phyloP scores from a whole-genome alignment of 1,140 invertebrate species.

The Diploscapter pachys region DNA sequence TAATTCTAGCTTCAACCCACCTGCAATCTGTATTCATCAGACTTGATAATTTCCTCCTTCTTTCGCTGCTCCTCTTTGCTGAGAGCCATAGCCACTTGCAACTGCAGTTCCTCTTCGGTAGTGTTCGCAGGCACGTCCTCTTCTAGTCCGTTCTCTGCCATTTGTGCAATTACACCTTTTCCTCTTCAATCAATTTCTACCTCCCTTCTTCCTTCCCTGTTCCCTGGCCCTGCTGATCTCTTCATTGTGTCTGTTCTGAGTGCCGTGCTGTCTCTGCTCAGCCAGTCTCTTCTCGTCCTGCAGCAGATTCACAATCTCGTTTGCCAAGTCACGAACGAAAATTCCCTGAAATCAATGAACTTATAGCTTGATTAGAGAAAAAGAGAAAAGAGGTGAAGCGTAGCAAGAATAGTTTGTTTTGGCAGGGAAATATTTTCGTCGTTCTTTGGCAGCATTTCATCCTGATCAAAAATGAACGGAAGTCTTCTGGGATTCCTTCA shows the following conservation, averaged over 20 bases:
- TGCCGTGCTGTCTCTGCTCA: conserved; percentile 83
- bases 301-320: conserved; percentile 86
- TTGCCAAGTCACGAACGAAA: conserved; percentile 96
- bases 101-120: conserved; percentile 93
- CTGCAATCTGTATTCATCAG: conserved; percentile 77
- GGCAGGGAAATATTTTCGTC: not conserved
- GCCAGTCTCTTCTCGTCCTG: conserved; percentile 87
- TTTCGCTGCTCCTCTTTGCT: conserved; percentile 96
- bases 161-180: conserved; percentile 75
- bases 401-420: not conserved
- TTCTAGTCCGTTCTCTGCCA: not conserved
- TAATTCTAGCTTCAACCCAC: not conserved
- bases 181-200: not conserved
- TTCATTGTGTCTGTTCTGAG: conserved; percentile 77
- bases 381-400: not conserved
- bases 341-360: conserved; percentile 69
- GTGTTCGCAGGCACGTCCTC: conserved; percentile 66
- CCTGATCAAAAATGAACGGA: not conserved
- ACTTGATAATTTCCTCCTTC: conserved; percentile 83
- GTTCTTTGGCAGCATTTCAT: not conserved
- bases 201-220: conserved; percentile 9
- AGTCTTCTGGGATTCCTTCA: not conserved
- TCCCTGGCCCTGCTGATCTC: conserved; percentile 35
- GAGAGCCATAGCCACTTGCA: conserved; percentile 95
- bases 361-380: not conserved